Base-by-base conservation (phyloP, 23 tunicate species). In the Halocynthia aurantium region DNA sequence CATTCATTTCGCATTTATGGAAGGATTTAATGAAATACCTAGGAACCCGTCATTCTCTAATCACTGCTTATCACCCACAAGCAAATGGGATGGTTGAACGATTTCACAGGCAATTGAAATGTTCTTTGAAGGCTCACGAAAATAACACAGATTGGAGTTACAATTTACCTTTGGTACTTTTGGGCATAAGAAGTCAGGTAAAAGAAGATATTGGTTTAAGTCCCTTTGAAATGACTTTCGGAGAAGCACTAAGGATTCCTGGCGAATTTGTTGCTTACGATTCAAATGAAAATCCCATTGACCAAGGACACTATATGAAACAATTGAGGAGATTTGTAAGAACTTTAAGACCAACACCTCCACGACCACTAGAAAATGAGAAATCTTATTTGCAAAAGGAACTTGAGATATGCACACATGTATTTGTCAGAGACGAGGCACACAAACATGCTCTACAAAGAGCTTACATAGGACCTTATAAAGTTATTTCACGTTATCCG, bases 1-100 rank as follows among this genome's bases (percentile, higher is more conserved):
- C 75, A 52, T 82, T 82, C 52, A 75, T 75, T 8, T 82, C 86
- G 7, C 9, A 10, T 8, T 66, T 82, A 10, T 82, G 80, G 80
- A 21, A 22, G 11, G 74, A 75, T 51, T 6, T 82, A 49, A 20
- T 61, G 7, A 66, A 64, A 9, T 61, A 75, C 22, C n/a, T 82
- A 56, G 81, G n/a, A n/a, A n/a, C n/a, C n/a, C n/a, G n/a, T n/a
- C n/a, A n/a, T n/a, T n/a, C n/a, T n/a, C n/a, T n/a, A n/a, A n/a
- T n/a, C n/a, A n/a, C n/a, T n/a, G n/a, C n/a, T n/a, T n/a, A n/a
- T n/a, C n/a, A n/a, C n/a, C n/a, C n/a, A n/a, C n/a, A n/a, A n/a
- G n/a, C n/a, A n/a, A n/a, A n/a, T n/a, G n/a, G n/a, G 81, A 13
- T 20, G 19, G 64, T 78, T 53, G 82, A 78, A 66, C 17, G 75